Percentiles rank a stretch among this genome's conserved stretches.
These are phyloP conservation scores for Drosophila carrolli DNA, from an alignment of 1,140 invertebrate species.

Conservation along the genomic window DNA sequence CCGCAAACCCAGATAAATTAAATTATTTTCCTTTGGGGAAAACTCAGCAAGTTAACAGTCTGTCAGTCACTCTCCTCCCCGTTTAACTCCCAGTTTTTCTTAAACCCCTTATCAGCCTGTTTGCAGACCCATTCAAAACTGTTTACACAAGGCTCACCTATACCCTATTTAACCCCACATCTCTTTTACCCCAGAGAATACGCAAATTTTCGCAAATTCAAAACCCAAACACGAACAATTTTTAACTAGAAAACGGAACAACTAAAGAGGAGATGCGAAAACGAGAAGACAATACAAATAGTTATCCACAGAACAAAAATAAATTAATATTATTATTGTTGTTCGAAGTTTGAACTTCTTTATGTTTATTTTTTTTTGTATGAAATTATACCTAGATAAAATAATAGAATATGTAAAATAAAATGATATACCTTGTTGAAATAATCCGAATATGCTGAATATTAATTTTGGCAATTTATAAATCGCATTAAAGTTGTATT, in stretches of 20 bases:
- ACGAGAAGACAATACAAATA: not conserved
- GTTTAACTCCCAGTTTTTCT: not conserved
- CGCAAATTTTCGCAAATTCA: slow-evolving; percentile 18
- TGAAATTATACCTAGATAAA: not conserved
- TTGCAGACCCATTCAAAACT: slow-evolving; percentile 23
- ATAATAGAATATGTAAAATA: no score
- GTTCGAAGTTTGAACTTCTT: no score
- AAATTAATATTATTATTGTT: not conserved
- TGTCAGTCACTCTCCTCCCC: not conserved
- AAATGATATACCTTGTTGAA: no score
- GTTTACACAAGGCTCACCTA: slow-evolving; percentile 27
- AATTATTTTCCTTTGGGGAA: slow-evolving; percentile 27
- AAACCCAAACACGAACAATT: slow-evolving; percentile 23
- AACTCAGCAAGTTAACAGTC: slow-evolving; percentile 2
- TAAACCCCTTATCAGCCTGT: slow-evolving; percentile 35
- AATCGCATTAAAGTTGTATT: no score
- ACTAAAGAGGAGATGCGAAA: not conserved
- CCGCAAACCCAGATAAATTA: slow-evolving; percentile 27
- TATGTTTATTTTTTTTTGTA: not conserved
- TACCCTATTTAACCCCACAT: not conserved
- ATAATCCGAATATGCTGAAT: no score
- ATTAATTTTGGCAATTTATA: no score
- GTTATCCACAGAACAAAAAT: not conserved
- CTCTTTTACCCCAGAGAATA: slow-evolving; percentile 8
- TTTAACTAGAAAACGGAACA: slow-evolving; percentile 31